These are phyloP conservation scores for Procavia capensis DNA, from an alignment of 2,113 vertebrate genomes.

Conservation along the genomic window DNA sequence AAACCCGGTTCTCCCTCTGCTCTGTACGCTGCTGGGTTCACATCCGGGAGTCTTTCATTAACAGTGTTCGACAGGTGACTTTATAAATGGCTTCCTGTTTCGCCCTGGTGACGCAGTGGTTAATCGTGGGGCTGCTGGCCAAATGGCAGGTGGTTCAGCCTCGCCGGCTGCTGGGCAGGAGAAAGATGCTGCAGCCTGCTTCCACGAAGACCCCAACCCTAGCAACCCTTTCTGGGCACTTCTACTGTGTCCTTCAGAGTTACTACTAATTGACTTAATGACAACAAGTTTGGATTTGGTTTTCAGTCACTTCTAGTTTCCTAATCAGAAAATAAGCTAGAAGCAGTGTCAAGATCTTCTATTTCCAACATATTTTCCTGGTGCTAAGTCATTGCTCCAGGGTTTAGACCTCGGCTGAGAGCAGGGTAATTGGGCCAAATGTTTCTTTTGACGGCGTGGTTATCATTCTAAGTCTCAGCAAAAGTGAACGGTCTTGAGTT, in stretches of 20 bases:
- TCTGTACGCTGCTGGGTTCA: too few species aligned
- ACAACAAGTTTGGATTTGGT: too few species aligned
- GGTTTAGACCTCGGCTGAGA: not conserved
- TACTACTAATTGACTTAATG: too few species aligned
- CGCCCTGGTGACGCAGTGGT: too few species aligned
- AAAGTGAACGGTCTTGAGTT: not conserved
- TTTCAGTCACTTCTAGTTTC: not conserved
- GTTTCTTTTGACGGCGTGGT: not conserved
- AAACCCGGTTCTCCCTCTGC: not conserved
- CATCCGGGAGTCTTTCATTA: too few species aligned
- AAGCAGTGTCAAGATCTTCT: not conserved
- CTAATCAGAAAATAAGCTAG: not conserved
- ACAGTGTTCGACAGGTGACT: not conserved
- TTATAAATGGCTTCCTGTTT: not conserved
- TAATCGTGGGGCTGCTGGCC: too few species aligned
- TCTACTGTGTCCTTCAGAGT: too few species aligned
- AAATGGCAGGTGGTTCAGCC: too few species aligned
- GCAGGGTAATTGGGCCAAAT: not conserved
- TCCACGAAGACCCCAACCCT: too few species aligned
- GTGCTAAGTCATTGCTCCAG: rapidly evolving
- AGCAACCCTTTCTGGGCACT: too few species aligned
- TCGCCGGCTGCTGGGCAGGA: too few species aligned
- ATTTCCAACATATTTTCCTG: not conserved
- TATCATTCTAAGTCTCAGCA: not conserved
- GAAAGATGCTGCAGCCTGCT: too few species aligned